Evolutionary conservation across 2,113 vertebrate genomes (phyloP), one percentile per base, ranked within the genome.

Genomic region (Gobius niger): DNA sequence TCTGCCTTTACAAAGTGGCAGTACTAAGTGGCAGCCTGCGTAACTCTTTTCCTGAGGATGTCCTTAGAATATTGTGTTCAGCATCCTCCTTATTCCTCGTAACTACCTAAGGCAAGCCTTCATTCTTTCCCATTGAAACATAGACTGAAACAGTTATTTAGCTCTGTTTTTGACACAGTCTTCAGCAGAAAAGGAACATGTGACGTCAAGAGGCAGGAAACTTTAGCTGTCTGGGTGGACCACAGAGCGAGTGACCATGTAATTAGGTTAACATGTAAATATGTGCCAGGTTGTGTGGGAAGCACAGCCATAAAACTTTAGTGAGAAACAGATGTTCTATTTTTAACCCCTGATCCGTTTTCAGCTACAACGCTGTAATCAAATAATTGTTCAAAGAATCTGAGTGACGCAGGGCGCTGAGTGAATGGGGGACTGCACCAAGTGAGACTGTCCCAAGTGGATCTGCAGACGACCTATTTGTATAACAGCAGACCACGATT

Each of bases 231-330:
- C 88, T 91, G 84, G 73, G 63, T 47, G 70, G 70, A 89, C 91
- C 92, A 44, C 88, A 90, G 86, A 85, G 87, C 81, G 71, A 87
- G 80, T 72, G 53, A 74, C 81, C 84, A 72, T 93, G 76, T 91
- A 91, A 93, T 93, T 93, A 92, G 85, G 88, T 87, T 87, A 86
- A 80, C 84, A 88, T 91, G 89, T 79, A 90, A 92, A 91, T 91
- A 82, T 69, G 80, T 82, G 82, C 82, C 83, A 82, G 87, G 83
- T 82, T 88, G 83, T 88, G 85, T 91, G 91, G 89, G 88, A 89
- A 87, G 76, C 75, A 60, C 19, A 80, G 78, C 79, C 72, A 82
- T 88, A 87, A 91, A 92, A 87, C 83, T 88, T 78, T 70, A 86
- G 83, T 59, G 70, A 67, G 80, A 69, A 84, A 85, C 88, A 91